These are phyloP conservation scores for Trinorchestia longiramus DNA, from an alignment of 1,140 invertebrate genomes.

Conservation along the genomic window DNA sequence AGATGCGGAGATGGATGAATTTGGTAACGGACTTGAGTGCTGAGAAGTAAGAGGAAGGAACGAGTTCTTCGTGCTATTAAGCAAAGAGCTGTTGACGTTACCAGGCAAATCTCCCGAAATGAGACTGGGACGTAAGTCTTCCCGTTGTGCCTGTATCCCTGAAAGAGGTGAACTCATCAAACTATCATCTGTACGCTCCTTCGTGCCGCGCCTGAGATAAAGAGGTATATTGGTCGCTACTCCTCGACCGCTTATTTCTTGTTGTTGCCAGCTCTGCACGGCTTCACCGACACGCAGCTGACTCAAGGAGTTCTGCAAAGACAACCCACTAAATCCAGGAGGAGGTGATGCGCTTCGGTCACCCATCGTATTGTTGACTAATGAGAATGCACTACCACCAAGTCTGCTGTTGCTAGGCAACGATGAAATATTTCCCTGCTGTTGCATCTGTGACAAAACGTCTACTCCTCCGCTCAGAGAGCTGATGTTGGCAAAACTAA, in stretches of 20 bases:
- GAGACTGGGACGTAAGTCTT: neutral
- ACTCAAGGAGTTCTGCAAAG: neutral
- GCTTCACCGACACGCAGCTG: neutral
- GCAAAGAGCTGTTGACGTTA: neutral
- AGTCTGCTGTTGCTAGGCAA: constrained; percentile 2
- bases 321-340: constrained; percentile 18
- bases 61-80: neutral
- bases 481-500: neutral
- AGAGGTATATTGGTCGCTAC: constrained; percentile 10
- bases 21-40: constrained; percentile 5
- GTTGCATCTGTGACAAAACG: neutral
- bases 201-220: constrained; percentile 11
- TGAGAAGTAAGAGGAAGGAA: constrained; percentile 8
- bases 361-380: constrained; percentile 17
- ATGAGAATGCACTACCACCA: constrained; percentile 15
- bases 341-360: constrained; percentile 22
- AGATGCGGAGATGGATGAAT: constrained; percentile 8
- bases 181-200: neutral
- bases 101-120: neutral
- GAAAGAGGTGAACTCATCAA: neutral
- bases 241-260: neutral
- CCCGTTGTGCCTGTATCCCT: neutral
- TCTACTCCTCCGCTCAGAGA: neutral
- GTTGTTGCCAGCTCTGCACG: constrained; percentile 8
- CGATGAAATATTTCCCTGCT: neutral